Percentiles rank a stretch among this genome's conserved stretches.
Evolutionary conservation across 2,113 vertebrate genomes (phyloP).

Genomic region (Chloroceryle aenea): DNA sequence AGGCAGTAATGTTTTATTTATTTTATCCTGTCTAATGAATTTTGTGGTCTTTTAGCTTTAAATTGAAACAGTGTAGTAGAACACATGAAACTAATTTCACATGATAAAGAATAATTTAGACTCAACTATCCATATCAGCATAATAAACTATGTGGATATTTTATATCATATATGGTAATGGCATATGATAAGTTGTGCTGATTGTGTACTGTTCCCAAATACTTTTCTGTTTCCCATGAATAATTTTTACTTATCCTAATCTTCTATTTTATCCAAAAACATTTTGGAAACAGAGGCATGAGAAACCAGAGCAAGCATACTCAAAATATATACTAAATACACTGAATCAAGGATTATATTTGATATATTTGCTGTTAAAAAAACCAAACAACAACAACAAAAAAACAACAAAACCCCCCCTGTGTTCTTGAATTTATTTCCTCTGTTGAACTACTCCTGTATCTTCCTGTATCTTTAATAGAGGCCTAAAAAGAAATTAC

Average conservation of each 20-base stretch:
- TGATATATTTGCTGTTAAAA: neutral
- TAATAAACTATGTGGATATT: neutral
- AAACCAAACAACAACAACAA: too few species aligned
- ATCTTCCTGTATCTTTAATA: neutral
- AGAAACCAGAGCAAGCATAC: neutral
- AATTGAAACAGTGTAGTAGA: neutral
- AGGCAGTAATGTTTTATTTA: neutral
- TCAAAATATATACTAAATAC: neutral
- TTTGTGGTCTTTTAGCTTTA: neutral
- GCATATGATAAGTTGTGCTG: neutral
- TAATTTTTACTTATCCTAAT: neutral
- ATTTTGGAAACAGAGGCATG: neutral
- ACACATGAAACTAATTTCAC: neutral
- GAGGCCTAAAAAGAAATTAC: neutral
- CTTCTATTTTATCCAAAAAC: neutral
- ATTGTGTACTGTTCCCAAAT: neutral
- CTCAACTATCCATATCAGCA: neutral
- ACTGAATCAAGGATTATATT: neutral
- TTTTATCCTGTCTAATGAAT: slow-evolving; percentile 1
- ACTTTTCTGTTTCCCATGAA: slow-evolving; percentile 42
- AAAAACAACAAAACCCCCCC: too few species aligned
- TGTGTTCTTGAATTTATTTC: neutral
- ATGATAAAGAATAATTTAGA: neutral
- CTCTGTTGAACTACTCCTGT: neutral
- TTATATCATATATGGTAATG: neutral